Evolutionary conservation across 2,888 invertebrate genomes (phyloP).

Genomic region (Lasius fuliginosus): DNA sequence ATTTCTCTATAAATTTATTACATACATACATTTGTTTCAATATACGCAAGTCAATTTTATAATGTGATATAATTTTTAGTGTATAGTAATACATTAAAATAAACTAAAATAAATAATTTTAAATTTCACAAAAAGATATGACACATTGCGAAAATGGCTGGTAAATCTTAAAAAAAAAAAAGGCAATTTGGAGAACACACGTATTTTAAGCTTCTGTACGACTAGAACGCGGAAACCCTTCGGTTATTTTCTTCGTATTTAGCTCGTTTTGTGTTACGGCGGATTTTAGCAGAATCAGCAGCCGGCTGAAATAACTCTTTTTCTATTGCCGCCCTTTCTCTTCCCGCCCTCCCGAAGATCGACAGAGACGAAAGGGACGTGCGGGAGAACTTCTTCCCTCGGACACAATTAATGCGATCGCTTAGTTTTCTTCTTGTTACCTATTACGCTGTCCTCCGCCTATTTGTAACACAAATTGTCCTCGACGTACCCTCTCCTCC

Average conservation of each 20-base stretch:
- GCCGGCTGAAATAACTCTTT: constrained; percentile 76
- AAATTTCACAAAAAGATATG: not conserved
- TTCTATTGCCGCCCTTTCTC: constrained; percentile 47
- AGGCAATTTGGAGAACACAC: not conserved
- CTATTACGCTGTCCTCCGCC: constrained; percentile 73
- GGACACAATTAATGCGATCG: constrained; percentile 80
- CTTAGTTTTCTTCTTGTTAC: constrained; percentile 81
- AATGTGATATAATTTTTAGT: not conserved
- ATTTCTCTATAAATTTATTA: not conserved
- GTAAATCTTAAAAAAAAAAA: not conserved
- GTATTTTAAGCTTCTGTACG: constrained; percentile 25
- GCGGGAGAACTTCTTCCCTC: constrained; percentile 60
- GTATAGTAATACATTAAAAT: not conserved
- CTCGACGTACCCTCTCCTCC: constrained; percentile 64
- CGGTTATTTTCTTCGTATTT: constrained; percentile 41
- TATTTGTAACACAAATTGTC: constrained; percentile 78
- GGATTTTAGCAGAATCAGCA: constrained; percentile 77
- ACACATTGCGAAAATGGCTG: not conserved
- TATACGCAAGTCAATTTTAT: not conserved
- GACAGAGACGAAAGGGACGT: constrained; percentile 30
- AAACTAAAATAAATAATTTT: not conserved
- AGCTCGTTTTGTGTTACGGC: constrained; percentile 44
- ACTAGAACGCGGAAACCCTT: constrained; percentile 24
- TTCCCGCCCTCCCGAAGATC: constrained; percentile 25
- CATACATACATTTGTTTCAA: not conserved